Conservation (phyloP, 2,113 vertebrate species). For the Anolis sagrei region DNA sequence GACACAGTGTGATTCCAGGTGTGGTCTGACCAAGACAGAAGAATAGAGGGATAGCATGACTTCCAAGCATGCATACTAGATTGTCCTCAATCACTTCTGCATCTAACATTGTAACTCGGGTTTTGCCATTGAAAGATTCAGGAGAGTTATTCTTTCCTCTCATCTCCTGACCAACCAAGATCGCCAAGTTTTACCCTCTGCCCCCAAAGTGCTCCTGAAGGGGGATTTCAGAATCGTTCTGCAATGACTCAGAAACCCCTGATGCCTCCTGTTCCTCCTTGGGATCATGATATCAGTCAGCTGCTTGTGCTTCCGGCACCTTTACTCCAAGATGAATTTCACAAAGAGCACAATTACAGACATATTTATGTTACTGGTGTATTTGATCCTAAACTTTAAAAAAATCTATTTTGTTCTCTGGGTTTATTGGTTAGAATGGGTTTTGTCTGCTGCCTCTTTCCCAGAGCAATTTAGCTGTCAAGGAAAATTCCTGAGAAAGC, state of each 20-base stretch:
- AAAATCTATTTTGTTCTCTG: conserved; percentile 50
- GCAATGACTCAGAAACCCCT: neutral
- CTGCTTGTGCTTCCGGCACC: conserved; percentile 27
- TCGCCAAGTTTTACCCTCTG: conserved; percentile 15
- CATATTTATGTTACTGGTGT: conserved; percentile 31
- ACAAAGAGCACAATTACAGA: conserved; percentile 43
- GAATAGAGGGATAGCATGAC: no score
- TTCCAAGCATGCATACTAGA: no score
- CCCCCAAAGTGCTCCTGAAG: neutral
- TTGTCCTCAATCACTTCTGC: no score
- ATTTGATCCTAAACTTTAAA: conserved; percentile 62
- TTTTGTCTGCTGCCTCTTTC: conserved; percentile 62
- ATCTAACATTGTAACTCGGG: no score
- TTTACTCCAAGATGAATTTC: conserved; percentile 56
- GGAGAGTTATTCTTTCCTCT: neutral
- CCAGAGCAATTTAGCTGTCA: conserved; percentile 59
- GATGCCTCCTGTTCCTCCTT: conserved; percentile 30
- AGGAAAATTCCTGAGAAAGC: conserved; percentile 68
- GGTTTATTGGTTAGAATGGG: conserved; percentile 59
- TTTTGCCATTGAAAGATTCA: no score
- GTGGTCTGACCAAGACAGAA: no score
- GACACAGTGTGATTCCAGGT: no score
- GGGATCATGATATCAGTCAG: conserved; percentile 47
- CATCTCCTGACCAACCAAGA: neutral
- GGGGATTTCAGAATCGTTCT: conserved; percentile 37